These are phyloP conservation scores for Phrynocephalus versicolor DNA, from an alignment of 2,113 vertebrate species.

Conservation along the genomic window DNA sequence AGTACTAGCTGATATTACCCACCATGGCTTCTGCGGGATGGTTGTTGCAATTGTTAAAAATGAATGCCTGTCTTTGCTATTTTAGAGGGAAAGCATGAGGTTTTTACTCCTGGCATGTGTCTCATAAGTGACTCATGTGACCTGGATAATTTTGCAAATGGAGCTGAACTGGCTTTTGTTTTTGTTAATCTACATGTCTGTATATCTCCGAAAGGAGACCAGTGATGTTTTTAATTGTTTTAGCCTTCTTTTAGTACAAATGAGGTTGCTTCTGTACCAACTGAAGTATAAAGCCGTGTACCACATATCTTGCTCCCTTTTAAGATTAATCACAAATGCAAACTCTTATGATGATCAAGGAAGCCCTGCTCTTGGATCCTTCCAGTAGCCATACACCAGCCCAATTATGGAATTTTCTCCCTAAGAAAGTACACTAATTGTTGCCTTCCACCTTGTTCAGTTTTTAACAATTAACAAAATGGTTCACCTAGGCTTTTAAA, in stretches of 20 bases:
- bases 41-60: neutral
- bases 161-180: no score
- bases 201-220: neutral
- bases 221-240: neutral
- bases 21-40: neutral
- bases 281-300: neutral
- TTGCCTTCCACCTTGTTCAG: no score
- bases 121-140: neutral
- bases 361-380: no score
- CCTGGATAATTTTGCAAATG: neutral
- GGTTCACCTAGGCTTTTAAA: no score
- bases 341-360: neutral
- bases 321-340: neutral
- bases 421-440: no score
- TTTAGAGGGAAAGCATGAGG: neutral
- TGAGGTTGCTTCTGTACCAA: no score
- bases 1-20: neutral
- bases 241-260: neutral
- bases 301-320: neutral
- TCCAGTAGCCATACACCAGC: no score
- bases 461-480: no score
- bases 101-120: neutral
- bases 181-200: no score
- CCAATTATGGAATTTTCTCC: no score
- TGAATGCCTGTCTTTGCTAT: neutral